Conservation (phyloP, 1,140 invertebrate species). For the Drosophila equinoxialis region DNA sequence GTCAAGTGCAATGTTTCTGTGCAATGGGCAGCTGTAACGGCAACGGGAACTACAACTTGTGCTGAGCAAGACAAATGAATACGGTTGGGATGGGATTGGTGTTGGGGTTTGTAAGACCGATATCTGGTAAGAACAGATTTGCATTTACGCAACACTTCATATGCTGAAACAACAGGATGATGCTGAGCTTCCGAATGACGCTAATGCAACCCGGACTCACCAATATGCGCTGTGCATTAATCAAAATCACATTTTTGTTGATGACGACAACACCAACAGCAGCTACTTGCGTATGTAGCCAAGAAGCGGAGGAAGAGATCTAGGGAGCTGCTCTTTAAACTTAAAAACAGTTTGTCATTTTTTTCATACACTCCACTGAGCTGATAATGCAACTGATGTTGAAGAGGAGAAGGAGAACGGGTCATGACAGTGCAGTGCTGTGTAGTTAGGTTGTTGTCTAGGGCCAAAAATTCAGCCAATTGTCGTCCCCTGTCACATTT, state of each 20-base stretch:
- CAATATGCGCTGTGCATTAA: conserved; percentile 60
- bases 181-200: conserved; percentile 44
- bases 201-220: conserved; percentile 49
- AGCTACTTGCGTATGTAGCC: conserved; percentile 32
- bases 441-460: conserved; percentile 27
- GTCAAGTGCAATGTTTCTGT: conserved; percentile 59
- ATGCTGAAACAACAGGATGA: conserved; percentile 41
- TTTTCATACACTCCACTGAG: conserved; percentile 72
- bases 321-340: neutral
- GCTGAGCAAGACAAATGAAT: conserved; percentile 75
- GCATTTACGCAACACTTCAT: conserved; percentile 67
- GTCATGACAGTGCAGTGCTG: conserved; percentile 17
- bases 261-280: conserved; percentile 9
- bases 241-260: conserved; percentile 71
- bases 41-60: conserved; percentile 28
- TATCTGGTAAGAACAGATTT: conserved; percentile 24
- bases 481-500: conserved; percentile 77
- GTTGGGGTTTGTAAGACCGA: conserved; percentile 27
- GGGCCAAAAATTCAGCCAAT: conserved; percentile 69
- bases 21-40: conserved; percentile 41
- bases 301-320: conserved; percentile 37
- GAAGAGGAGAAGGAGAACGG: neutral
- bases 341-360: conserved; percentile 67
- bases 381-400: conserved; percentile 48
- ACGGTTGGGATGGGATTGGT: conserved; percentile 37